Conservation (phyloP, 2,797 vertebrate genomes). For the Artibeus jamaicensis region DNA sequence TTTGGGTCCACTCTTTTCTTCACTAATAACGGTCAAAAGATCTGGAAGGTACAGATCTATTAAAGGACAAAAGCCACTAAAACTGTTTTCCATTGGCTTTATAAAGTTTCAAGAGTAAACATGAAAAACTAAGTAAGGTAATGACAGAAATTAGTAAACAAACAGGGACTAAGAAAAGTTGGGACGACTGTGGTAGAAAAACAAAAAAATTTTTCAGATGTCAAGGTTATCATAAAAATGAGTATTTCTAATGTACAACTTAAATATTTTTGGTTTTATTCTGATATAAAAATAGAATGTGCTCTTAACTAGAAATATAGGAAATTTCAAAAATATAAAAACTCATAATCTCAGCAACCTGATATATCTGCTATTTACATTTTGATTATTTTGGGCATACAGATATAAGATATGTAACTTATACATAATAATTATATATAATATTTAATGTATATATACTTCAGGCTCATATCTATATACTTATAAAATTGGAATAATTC, state of each 20-base stretch:
- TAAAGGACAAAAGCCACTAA: not conserved
- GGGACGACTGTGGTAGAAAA: not conserved
- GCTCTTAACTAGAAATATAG: not conserved
- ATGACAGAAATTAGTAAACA: not conserved
- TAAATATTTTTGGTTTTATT: not conserved
- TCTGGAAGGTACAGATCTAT: not conserved
- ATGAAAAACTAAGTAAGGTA: not conserved
- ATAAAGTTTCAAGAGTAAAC: not conserved
- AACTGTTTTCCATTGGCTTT: not conserved
- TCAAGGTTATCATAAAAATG: not conserved
- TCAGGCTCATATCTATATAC: not conserved
- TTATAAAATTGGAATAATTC: not conserved
- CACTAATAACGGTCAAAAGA: not conserved
- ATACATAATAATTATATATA: not conserved
- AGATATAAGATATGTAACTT: not conserved
- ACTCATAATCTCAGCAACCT: not conserved
- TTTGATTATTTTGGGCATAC: not conserved
- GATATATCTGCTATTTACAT: not conserved
- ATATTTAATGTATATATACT: not conserved
- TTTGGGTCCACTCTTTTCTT: not conserved
- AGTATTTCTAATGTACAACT: not conserved
- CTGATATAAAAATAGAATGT: not conserved
- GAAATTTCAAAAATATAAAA: not conserved
- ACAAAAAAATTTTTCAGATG: not conserved
- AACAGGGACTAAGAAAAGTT: not conserved